Evolutionary conservation across 1,140 invertebrate genomes (phyloP).

Genomic region (Diorhabda elongata): DNA sequence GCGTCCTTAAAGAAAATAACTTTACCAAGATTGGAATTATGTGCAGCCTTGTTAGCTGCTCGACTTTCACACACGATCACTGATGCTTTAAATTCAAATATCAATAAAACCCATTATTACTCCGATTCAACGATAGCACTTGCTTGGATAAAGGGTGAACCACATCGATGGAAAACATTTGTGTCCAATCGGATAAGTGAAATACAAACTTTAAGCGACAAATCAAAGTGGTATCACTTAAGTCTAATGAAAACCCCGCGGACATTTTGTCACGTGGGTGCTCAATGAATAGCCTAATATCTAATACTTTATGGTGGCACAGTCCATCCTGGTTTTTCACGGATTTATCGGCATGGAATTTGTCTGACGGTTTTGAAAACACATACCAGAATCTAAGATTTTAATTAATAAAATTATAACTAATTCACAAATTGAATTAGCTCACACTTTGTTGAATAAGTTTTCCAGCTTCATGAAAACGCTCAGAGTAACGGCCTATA

Average conservation of each 20-base stretch:
- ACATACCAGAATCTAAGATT: no score
- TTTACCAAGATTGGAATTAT: not conserved
- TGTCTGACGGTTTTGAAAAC: no score
- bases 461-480: conserved; percentile 11
- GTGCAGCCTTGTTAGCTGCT: conserved; percentile 4
- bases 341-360: no score
- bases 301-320: no score
- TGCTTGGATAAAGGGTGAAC: conserved; percentile 30
- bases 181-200: conserved; percentile 18
- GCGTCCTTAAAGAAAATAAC: conserved; percentile 13
- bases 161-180: conserved; percentile 36
- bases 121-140: conserved; percentile 13
- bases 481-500: no score
- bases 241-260: conserved; percentile 17
- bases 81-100: not conserved
- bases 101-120: conserved; percentile 5
- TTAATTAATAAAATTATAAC: no score
- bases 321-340: no score
- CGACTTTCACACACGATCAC: conserved; percentile 5
- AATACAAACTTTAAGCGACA: conserved; percentile 16
- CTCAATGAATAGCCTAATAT: not conserved
- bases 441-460: conserved; percentile 3
- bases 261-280: conserved; percentile 10
- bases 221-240: conserved; percentile 17
- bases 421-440: no score